Evolutionary conservation across 2,888 invertebrate species (phyloP).

Genomic region (Calameuta pallipes): DNA sequence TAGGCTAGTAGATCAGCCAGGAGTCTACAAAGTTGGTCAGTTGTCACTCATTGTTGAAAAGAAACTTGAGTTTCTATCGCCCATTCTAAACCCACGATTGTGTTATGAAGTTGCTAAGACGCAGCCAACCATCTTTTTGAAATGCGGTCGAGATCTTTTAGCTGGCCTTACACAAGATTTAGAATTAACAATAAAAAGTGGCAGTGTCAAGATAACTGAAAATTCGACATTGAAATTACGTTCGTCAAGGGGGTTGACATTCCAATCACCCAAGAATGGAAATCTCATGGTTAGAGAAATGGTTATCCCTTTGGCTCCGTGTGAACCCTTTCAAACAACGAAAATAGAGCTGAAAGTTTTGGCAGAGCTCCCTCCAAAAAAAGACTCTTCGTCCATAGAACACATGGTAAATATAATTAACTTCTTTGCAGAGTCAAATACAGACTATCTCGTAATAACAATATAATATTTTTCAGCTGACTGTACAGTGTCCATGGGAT

Average conservation of each 20-base stretch:
- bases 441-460: background rate
- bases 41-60: slow-evolving; percentile 74
- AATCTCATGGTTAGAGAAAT: slow-evolving; percentile 59
- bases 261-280: slow-evolving; percentile 66
- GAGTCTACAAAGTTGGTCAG: slow-evolving; percentile 79
- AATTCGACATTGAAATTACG: slow-evolving; percentile 73
- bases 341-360: slow-evolving; percentile 75
- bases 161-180: slow-evolving; percentile 86
- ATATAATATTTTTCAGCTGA: slow-evolving; percentile 67
- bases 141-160: slow-evolving; percentile 77
- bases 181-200: slow-evolving; percentile 80
- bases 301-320: slow-evolving; percentile 55
- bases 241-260: slow-evolving; percentile 76
- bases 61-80: slow-evolving; percentile 80
- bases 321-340: slow-evolving; percentile 75
- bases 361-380: slow-evolving; percentile 80
- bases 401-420: slow-evolving; percentile 72
- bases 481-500: slow-evolving; percentile 84
- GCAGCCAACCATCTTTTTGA: slow-evolving; percentile 68
- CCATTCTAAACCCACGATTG: slow-evolving; percentile 69
- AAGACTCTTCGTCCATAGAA: slow-evolving; percentile 76
- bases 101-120: slow-evolving; percentile 72
- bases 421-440: background rate
- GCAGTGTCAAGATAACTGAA: slow-evolving; percentile 80
- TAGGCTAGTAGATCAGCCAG: slow-evolving; percentile 74